Percentiles rank a stretch among this genome's conserved stretches.
Evolutionary conservation across 2,797 vertebrate species (phyloP).

Genomic region (Vireo griseus): DNA sequence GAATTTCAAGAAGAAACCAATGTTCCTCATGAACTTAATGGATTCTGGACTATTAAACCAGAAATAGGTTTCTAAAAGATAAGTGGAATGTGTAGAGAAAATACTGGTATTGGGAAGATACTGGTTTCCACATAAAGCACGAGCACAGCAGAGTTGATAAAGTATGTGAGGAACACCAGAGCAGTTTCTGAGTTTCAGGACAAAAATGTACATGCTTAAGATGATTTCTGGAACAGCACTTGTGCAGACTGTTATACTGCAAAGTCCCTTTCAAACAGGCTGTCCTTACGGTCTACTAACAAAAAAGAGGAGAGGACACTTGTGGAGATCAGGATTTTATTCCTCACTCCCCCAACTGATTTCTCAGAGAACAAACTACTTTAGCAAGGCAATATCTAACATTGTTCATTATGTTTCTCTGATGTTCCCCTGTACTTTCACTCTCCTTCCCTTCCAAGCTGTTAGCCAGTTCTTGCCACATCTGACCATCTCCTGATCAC

Average conservation of each 20-base stretch:
- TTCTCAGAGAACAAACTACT: neutral
- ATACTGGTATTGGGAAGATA: neutral
- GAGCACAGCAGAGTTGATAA: neutral
- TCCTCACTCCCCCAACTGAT: neutral
- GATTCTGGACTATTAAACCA: neutral
- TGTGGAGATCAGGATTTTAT: neutral
- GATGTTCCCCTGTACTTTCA: rapidly evolving
- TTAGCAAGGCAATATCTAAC: neutral
- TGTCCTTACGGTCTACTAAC: neutral
- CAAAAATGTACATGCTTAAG: neutral
- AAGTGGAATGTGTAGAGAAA: neutral
- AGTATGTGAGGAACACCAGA: neutral
- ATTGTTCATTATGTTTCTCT: neutral
- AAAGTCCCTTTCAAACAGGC: neutral
- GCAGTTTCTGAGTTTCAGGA: neutral
- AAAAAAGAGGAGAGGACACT: neutral
- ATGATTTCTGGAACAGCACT: neutral
- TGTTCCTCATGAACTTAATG: neutral
- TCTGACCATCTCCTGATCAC: neutral
- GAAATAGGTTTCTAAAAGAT: neutral
- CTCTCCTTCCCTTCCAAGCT: neutral
- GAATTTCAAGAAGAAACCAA: neutral
- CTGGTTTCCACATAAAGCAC: neutral
- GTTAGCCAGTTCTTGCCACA: neutral
- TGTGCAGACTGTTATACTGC: neutral